Percentiles rank a stretch among this genome's conserved stretches.
phyloP scores from a whole-genome alignment of 2,888 invertebrate species.

The Toxonevra muliebris region DNA sequence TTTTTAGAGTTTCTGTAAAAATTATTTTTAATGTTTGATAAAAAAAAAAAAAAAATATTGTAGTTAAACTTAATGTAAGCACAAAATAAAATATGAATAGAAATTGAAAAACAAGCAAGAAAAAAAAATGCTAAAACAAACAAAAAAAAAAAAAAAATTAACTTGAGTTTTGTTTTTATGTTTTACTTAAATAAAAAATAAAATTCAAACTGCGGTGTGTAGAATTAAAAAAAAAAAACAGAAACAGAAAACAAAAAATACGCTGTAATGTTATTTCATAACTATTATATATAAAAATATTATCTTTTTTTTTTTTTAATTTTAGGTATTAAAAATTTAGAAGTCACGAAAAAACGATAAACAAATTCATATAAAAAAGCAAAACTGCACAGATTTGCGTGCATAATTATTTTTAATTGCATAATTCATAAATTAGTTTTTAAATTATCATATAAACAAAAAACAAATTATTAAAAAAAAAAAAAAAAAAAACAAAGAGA shows the following conservation, averaged over 20 bases:
- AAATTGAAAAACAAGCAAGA: constrained; percentile 7
- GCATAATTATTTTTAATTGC: neutral
- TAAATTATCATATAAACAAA: constrained; percentile 12
- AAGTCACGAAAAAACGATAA: constrained; percentile 24
- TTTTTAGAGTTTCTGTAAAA: too few species aligned
- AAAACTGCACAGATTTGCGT: neutral
- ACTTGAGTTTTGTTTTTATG: constrained; percentile 30
- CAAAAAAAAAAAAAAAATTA: constrained; percentile 35
- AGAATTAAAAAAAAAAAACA: constrained; percentile 18
- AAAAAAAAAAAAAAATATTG: constrained; percentile 23
- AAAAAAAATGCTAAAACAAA: constrained; percentile 29
- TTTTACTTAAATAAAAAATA: constrained; percentile 33
- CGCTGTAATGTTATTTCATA: constrained; percentile 22
- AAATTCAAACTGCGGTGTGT: neutral
- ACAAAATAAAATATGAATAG: constrained; percentile 16
- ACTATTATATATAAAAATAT: constrained; percentile 15
- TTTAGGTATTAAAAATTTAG: constrained; percentile 17
- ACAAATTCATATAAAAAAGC: constrained; percentile 3
- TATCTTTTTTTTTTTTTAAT: constrained; percentile 8
- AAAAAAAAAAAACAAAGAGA: constrained; percentile 1
- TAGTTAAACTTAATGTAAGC: constrained; percentile 20
- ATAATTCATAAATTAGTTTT: neutral
- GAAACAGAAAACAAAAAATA: constrained; percentile 25
- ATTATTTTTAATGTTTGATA: constrained; percentile 17
- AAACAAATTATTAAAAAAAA: neutral